Evolutionary conservation across 2,797 vertebrate genomes (phyloP).

Genomic region (Lerista edwardsae): DNA sequence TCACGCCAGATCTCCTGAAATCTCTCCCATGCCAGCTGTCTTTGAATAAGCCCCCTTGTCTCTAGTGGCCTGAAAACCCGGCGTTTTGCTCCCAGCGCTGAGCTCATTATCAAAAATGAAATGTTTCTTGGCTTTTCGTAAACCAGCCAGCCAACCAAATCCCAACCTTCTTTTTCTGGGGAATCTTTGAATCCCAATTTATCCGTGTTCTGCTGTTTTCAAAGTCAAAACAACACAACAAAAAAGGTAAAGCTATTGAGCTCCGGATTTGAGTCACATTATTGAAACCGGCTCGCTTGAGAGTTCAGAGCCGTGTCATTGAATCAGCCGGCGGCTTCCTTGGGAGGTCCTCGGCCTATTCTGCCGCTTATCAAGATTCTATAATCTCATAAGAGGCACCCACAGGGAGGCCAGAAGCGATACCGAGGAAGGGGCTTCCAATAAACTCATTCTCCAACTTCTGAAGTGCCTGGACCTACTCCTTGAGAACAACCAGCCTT

Average conservation of each 20-base stretch:
- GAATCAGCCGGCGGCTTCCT: neutral
- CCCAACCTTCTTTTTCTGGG: neutral
- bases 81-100: neutral
- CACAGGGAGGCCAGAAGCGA: neutral
- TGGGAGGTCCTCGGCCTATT: neutral
- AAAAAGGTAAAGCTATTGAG: neutral
- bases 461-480: neutral
- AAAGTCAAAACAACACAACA: neutral
- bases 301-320: slow-evolving; percentile 2
- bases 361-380: neutral
- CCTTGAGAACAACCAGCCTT: neutral
- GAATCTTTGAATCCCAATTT: neutral
- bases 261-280: neutral
- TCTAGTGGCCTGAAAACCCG: neutral
- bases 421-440: neutral
- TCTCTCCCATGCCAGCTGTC: too few relatives aligned
- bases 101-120: neutral
- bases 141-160: neutral
- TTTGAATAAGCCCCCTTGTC: neutral
- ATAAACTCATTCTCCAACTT: slow-evolving; percentile 3
- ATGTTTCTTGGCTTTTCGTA: neutral
- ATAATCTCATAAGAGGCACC: neutral
- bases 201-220: neutral
- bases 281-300: neutral
- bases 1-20: too few relatives aligned